phyloP scores from a whole-genome alignment of 2,113 vertebrate genomes.

The Eurypyga helias region DNA sequence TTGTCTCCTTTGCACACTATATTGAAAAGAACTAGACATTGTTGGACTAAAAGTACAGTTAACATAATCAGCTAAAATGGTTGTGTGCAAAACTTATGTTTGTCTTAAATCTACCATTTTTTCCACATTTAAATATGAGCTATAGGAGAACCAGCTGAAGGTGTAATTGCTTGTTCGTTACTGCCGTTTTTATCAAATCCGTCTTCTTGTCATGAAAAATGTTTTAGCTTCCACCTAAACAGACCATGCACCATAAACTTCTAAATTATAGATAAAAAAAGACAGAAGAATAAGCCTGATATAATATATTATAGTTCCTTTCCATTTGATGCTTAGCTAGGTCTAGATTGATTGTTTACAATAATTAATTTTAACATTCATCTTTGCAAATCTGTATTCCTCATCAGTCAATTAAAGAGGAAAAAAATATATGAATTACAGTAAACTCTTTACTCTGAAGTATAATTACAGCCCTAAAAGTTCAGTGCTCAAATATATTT shows the following conservation, averaged over 20 bases:
- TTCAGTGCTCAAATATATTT: neutral
- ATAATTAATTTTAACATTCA: constrained; percentile 12
- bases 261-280: constrained; percentile 14
- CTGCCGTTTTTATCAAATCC: constrained; percentile 9
- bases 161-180: neutral
- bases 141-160: neutral
- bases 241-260: neutral
- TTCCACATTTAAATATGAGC: constrained; percentile 26
- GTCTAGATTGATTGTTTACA: constrained; percentile 12
- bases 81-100: neutral
- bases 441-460: neutral
- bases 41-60: neutral
- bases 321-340: neutral
- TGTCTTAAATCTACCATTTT: neutral
- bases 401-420: neutral
- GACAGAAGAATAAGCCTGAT: neutral
- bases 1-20: neutral
- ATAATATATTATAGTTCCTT: neutral
- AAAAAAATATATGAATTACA: neutral
- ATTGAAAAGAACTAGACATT: neutral
- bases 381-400: neutral
- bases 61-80: neutral
- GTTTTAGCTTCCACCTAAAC: neutral
- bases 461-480: neutral
- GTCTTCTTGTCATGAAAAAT: neutral